phyloP scores from a whole-genome alignment of 2,797 vertebrate genomes.

The Leucoraja ocellata region DNA sequence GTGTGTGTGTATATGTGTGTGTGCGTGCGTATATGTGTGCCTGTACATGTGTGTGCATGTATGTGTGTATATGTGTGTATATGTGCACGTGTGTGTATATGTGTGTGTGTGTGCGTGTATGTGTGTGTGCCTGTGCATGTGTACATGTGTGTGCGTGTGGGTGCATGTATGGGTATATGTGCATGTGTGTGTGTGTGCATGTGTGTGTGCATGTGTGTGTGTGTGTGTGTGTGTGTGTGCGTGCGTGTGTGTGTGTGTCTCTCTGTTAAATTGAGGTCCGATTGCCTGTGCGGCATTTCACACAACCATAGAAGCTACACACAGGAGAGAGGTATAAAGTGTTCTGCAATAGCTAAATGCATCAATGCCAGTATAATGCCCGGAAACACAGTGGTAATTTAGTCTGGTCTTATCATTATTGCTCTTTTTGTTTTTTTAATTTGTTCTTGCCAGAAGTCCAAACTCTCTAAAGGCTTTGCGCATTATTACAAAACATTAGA shows the following conservation, averaged over 20 bases:
- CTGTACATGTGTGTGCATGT: no score
- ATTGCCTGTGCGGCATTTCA: background rate
- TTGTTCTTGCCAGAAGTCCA: conserved; percentile 14
- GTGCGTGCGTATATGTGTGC: no score
- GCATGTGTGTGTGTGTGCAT: no score
- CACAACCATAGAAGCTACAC: background rate
- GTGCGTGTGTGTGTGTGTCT: background rate
- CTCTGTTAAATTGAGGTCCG: background rate
- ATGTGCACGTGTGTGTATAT: no score
- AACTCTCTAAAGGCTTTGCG: background rate
- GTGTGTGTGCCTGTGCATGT: no score
- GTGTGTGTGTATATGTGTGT: background rate
- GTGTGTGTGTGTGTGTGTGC: no score
- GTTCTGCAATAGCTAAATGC: background rate
- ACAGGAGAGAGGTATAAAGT: background rate
- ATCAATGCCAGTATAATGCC: conserved; percentile 10
- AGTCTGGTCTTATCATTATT: conserved; percentile 11
- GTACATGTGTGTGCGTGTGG: no score
- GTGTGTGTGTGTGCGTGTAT: no score
- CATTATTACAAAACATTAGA: background rate
- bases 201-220: no score
- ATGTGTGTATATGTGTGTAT: no score
- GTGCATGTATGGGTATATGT: no score
- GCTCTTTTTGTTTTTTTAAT: conserved; percentile 21
- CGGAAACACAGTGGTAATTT: background rate